Base-by-base conservation (phyloP, 2,113 vertebrate species). In the Pelecanus crispus region DNA sequence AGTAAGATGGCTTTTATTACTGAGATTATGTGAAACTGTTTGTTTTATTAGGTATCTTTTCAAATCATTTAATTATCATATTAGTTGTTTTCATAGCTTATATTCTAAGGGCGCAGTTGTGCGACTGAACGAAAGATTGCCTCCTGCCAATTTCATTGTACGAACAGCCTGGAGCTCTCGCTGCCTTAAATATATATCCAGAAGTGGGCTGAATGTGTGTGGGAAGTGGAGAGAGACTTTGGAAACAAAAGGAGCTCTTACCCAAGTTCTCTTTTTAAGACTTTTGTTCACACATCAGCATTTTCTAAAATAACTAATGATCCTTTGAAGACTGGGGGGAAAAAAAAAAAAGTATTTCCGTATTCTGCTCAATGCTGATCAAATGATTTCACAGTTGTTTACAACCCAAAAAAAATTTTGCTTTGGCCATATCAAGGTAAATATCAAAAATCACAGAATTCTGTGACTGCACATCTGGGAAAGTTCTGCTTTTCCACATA, bases 131-230 rank as follows among this genome's bases (percentile, higher is more conserved):
- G 88, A 91, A 95, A 93, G 72, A 88, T 63, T 94, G 61, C 77
- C 63, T 94, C 40, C 89, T n/a, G 34, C 72, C 92, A 93, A 40
- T 58, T 88, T 72, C 36, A 26, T 56, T 85, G 67, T 58, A 55
- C 88, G 97, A 95, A 95, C 52, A 92, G 85, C 83, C 94, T 47
- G 68, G 26, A 91, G 90, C 86, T 17, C 49, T 81, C 28, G 19
- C 61, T 72, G 89, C 47, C 86, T 96, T 78, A 94, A 95, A 91
- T 92, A 88, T 38, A 65, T 58, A 88, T 22, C 58, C 83, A 89
- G 65, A 73, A 92, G 11, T 53, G 53, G 56, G 67, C 24, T 90
- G 81, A 65, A 88, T 36, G 72, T 47, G 72, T 84, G 67, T 81
- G 83, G 94, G 77, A 95, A 88, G 75, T 56, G 42, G 44, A 84